Base-by-base conservation (phyloP, 1,140 invertebrate genomes). In the Cotesia glomerata region DNA sequence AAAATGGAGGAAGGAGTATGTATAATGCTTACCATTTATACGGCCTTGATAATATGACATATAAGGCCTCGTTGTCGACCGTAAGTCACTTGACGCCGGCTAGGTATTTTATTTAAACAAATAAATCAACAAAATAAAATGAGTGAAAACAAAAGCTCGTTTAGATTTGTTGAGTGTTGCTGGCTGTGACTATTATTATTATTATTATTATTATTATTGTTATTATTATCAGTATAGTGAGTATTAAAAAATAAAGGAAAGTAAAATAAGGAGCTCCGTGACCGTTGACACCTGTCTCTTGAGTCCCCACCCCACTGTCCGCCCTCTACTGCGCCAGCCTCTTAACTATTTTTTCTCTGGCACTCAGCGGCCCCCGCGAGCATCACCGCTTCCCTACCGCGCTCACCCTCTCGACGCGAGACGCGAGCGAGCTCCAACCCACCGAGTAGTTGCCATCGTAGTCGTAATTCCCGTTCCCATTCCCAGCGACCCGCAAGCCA, bases 301-400 rank as follows among this genome's bases (percentile, higher is more conserved):
- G 72, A 63, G 75, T 81, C 83, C 84, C 82, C 83, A 83, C 82
- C 84, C 83, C 81, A 83, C 74, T 79, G 79, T 84, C 78, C 78
- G 83, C 84, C 83, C 84, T 86, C 83, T 84, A 83, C 82, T 83
- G 81, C 84, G 75, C 78, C 82, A 79, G 82, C 79, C 84, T 85
- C 84, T 84, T 84, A 85, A 85, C 84, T 86, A 84, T 86, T 85
- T 86, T 86, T 86, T 86, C 83, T 84, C 82, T 80, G 78, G 18
- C 56, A 72, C 54, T 72, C 54, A 56, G 63, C 52, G 64, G 71
- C 71, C 64, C 71, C 71, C 71, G 56, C 71, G 63, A 72, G 35
- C 49, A 54, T 58, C 52, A 11, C 58, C 75, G 62, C 79, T 79
- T 73, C 73, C 79, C 58, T 54, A 77, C 74, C 74, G 62, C 77